phyloP scores from a whole-genome alignment of 2,888 invertebrate genomes.

The Clistopyga incitator region DNA sequence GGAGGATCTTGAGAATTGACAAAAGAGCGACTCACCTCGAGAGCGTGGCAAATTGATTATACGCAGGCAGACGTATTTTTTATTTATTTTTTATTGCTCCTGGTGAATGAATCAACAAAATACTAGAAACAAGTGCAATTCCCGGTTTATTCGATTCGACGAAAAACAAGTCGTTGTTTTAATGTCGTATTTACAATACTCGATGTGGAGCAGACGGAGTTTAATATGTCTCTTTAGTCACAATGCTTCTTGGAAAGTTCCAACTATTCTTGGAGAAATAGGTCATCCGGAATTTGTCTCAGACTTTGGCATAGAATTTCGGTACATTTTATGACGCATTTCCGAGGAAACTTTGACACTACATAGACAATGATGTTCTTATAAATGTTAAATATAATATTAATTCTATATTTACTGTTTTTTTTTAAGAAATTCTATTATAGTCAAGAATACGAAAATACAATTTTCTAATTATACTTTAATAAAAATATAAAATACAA shows the following conservation, averaged over 20 bases:
- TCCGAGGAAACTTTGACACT: neutral
- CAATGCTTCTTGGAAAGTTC: neutral
- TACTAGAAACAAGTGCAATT: neutral
- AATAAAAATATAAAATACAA: too few species aligned
- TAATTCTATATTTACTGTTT: too few species aligned
- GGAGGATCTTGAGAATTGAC: constrained; percentile 40
- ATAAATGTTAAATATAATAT: too few species aligned
- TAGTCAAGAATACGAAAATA: too few species aligned
- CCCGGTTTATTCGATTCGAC: neutral
- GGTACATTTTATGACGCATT: neutral
- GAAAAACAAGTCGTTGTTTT: neutral
- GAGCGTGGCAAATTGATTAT: constrained; percentile 32
- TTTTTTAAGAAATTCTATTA: too few species aligned
- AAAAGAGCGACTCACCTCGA: constrained; percentile 20
- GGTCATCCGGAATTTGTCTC: neutral
- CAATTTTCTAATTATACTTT: too few species aligned
- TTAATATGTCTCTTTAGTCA: neutral
- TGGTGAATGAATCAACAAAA: neutral
- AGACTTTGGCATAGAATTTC: constrained; percentile 1
- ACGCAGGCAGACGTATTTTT: neutral
- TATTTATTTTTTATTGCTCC: neutral
- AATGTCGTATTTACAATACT: neutral
- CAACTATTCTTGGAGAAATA: neutral
- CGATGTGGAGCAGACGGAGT: neutral
- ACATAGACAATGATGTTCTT: too few species aligned